phyloP scores from a whole-genome alignment of 2,888 invertebrate genomes.

The Acrobasis consociella region DNA sequence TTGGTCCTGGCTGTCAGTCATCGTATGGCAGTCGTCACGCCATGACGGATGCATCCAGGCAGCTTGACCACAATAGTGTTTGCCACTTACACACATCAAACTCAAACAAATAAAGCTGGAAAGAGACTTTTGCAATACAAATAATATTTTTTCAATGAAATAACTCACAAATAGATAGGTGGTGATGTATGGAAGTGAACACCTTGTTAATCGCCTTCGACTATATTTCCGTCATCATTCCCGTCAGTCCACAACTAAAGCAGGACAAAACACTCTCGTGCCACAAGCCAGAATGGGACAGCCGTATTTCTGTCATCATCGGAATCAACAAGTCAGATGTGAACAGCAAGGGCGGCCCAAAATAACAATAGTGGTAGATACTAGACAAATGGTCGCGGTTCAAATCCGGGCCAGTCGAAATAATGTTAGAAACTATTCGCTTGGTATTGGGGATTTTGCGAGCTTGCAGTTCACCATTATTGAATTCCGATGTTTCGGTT shows the following conservation, averaged over 20 bases:
- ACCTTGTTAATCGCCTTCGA: background rate
- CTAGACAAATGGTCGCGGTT: slow-evolving; percentile 11
- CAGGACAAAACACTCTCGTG: background rate
- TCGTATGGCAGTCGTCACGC: too few species aligned
- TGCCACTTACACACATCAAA: too few species aligned
- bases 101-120: background rate
- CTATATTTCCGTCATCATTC: background rate
- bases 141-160: background rate
- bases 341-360: background rate
- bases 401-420: background rate
- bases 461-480: background rate
- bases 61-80: too few species aligned
- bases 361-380: slow-evolving; percentile 4
- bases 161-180: too few species aligned
- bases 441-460: background rate
- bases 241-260: background rate
- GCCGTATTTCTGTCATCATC: background rate
- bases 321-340: slow-evolving; percentile 13
- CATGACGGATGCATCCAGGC: too few species aligned
- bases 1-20: too few species aligned
- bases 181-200: too few species aligned
- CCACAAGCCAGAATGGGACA: background rate
- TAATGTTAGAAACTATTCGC: slow-evolving; percentile 2
- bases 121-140: background rate
- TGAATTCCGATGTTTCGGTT: background rate